These are phyloP conservation scores for Drosophila pullipes DNA, from an alignment of 2,888 invertebrate species.

Conservation along the genomic window DNA sequence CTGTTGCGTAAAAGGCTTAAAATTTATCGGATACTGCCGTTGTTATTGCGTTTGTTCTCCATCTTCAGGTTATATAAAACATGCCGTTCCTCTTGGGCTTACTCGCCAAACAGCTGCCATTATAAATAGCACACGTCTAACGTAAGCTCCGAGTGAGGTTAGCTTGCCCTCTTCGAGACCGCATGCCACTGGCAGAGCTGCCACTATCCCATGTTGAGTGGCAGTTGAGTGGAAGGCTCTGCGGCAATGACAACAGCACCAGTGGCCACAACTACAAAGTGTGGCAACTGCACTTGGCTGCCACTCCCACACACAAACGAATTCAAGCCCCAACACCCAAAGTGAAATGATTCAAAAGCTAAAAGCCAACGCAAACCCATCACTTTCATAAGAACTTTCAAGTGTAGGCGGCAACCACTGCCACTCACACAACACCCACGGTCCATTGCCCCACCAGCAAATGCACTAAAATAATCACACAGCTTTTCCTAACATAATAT, in stretches of 20 bases:
- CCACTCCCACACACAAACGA: not conserved
- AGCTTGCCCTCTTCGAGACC: constrained; percentile 10
- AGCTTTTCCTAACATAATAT: not conserved
- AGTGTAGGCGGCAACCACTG: not conserved
- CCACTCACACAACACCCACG: not conserved
- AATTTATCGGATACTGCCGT: constrained; percentile 38
- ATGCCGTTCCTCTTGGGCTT: constrained; percentile 3
- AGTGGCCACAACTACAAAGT: constrained; percentile 20
- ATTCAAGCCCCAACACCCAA: not conserved
- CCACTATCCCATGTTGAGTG: constrained; percentile 24
- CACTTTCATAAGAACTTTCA: not conserved
- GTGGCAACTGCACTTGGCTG: constrained; percentile 46
- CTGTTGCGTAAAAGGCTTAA: constrained; percentile 56
- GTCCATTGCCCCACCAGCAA: not conserved
- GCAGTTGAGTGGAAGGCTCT: constrained; percentile 16
- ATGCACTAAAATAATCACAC: not conserved
- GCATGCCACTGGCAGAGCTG: constrained; percentile 24
- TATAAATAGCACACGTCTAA: constrained; percentile 49
- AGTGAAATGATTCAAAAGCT: not conserved
- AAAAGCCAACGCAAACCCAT: not conserved
- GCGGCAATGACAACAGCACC: constrained; percentile 6
- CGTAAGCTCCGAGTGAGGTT: constrained; percentile 20
- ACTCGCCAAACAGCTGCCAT: constrained; percentile 21
- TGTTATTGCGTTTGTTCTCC: constrained; percentile 10
- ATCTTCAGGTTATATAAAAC: constrained; percentile 6